These are phyloP conservation scores for Misgurnus anguillicaudatus DNA, from an alignment of 2,113 vertebrate genomes.

Conservation along the genomic window DNA sequence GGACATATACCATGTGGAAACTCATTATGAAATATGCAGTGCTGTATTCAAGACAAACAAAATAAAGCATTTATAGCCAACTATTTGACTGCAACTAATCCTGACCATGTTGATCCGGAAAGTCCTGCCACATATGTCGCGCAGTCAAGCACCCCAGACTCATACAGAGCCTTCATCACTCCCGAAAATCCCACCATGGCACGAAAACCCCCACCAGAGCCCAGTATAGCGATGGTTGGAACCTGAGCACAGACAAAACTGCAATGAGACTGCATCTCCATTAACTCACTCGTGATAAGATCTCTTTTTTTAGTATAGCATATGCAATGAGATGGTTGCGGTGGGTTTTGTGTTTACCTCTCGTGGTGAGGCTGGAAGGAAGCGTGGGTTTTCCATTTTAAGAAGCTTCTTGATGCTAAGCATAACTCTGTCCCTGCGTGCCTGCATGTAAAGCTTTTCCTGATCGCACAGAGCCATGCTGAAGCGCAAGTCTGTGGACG, in stretches of 20 bases:
- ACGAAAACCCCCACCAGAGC: conserved; percentile 94
- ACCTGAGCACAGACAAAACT: conserved; percentile 74
- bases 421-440: conserved; percentile 83
- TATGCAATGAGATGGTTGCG: not conserved
- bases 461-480: conserved; percentile 92
- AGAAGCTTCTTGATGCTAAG: conserved; percentile 88
- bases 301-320: not conserved
- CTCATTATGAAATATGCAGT: not conserved
- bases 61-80: not conserved
- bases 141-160: conserved; percentile 94
- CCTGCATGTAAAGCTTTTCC: conserved; percentile 88
- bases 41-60: not conserved
- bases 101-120: conserved; percentile 96
- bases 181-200: conserved; percentile 96
- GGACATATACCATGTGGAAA: conserved; percentile 91
- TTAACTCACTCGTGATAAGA: not conserved
- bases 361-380: conserved; percentile 75
- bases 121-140: conserved; percentile 95
- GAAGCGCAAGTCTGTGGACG: conserved; percentile 91
- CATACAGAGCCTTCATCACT: conserved; percentile 94
- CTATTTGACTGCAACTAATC: conserved; percentile 15
- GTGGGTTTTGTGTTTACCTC: conserved; percentile 73
- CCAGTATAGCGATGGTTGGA: conserved; percentile 89
- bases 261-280: not conserved
- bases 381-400: conserved; percentile 79